Conservation (phyloP, 2,797 vertebrate species). For the Trachurus trachurus region DNA sequence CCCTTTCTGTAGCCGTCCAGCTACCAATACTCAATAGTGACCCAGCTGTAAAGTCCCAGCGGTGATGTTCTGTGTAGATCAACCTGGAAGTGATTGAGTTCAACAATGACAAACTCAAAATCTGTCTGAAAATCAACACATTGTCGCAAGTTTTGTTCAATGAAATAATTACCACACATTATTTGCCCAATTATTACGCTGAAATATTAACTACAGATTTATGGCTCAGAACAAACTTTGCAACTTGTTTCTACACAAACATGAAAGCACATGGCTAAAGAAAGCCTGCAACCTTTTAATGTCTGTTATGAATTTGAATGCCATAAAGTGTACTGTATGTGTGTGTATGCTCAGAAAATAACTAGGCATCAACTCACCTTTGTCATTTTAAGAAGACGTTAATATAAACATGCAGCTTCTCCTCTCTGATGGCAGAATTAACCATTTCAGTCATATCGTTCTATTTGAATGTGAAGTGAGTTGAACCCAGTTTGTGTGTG, state of each 20-base stretch:
- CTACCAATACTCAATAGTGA: too few relatives aligned
- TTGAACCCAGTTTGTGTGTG: not conserved
- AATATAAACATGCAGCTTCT: not conserved
- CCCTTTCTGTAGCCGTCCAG: not conserved
- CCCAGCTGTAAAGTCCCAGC: not conserved
- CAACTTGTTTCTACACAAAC: not conserved
- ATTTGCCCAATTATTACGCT: not conserved
- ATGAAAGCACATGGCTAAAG: not conserved
- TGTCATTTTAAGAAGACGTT: not conserved
- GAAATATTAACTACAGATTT: not conserved
- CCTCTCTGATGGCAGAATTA: not conserved
- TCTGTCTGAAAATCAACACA: too few relatives aligned
- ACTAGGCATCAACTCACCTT: not conserved
- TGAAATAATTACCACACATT: not conserved
- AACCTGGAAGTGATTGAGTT: not conserved
- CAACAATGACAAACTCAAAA: not conserved
- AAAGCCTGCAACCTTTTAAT: not conserved
- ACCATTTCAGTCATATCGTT: not conserved
- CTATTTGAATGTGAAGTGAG: slow-evolving; percentile 9
- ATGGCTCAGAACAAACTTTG: not conserved
- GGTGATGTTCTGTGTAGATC: not conserved
- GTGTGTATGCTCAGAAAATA: too few relatives aligned
- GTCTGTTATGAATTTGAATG: too few relatives aligned
- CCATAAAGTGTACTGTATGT: too few relatives aligned
- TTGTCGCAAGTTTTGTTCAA: not conserved